A percentile compares a stretch with the other conserved stretches of the same genome.
Evolutionary conservation across 2,888 invertebrate genomes (phyloP).

Genomic region (Ectobius pallidus): DNA sequence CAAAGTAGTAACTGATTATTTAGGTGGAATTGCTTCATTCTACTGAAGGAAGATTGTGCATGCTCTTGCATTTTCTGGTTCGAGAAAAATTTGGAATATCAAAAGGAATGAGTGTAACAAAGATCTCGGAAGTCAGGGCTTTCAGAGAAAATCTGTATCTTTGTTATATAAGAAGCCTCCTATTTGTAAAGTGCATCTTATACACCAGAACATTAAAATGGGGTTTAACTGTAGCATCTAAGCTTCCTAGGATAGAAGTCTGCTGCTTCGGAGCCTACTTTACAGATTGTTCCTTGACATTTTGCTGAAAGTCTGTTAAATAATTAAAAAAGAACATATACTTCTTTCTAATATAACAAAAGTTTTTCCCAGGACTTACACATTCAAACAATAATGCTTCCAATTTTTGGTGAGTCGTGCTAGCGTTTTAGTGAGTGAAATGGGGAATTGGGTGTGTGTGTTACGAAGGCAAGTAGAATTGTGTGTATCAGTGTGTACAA

Average conservation of each 20-base stretch:
- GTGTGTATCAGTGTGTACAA: constrained; percentile 23
- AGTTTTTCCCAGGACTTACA: constrained; percentile 25
- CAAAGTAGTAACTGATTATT: no score
- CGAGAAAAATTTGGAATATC: no score
- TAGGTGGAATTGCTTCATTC: no score
- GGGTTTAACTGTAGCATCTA: constrained; percentile 26
- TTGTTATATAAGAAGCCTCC: no score
- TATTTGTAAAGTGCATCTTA: no score
- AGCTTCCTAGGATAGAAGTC: constrained; percentile 34
- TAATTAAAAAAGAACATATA: background rate
- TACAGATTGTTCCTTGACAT: constrained; percentile 13
- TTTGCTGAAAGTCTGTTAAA: constrained; percentile 17
- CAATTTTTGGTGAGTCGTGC: constrained; percentile 24
- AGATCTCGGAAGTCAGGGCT: no score
- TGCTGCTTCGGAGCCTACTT: constrained; percentile 10
- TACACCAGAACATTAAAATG: no score
- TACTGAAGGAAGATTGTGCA: no score
- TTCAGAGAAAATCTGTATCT: no score
- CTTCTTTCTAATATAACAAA: background rate
- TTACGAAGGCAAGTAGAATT: background rate
- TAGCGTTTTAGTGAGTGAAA: constrained; percentile 2
- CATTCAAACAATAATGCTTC: constrained; percentile 29
- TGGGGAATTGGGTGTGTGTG: constrained; percentile 2
- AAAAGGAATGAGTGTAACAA: no score
- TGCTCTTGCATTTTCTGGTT: no score